These are phyloP conservation scores for Meteorus cinctellus DNA, from an alignment of 2,888 invertebrate genomes.

Conservation along the genomic window DNA sequence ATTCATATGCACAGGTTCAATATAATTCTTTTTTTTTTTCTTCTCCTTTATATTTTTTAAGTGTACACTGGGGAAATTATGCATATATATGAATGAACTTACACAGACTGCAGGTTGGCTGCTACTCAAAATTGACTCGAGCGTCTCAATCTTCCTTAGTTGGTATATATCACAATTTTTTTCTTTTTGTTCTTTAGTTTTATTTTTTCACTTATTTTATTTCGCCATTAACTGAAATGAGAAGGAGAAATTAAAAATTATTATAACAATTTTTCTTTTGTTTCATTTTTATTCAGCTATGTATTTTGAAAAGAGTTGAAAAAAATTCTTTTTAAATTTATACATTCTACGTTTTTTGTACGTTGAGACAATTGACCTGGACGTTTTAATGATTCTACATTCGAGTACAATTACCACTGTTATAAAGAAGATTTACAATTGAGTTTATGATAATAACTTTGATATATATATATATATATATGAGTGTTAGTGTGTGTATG, in stretches of 20 bases:
- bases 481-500: constrained; percentile 10
- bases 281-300: neutral
- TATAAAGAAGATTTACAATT: constrained; percentile 34
- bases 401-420: constrained; percentile 7
- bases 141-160: neutral
- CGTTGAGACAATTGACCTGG: constrained; percentile 29
- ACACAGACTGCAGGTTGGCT: neutral
- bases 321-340: neutral
- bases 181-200: neutral
- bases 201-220: no score
- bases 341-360: neutral
- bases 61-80: constrained; percentile 17
- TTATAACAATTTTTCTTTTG: neutral
- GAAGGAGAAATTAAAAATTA: neutral
- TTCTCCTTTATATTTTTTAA: constrained; percentile 10
- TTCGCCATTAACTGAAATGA: neutral
- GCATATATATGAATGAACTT: constrained; percentile 1
- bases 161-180: neutral
- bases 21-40: neutral
- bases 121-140: neutral
- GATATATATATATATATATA: neutral
- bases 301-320: neutral
- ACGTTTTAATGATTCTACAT: constrained; percentile 35
- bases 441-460: constrained; percentile 33
- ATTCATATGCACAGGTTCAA: neutral